Evolutionary conservation across 2,797 vertebrate species (phyloP).

Genomic region (Silurus aristotelis): DNA sequence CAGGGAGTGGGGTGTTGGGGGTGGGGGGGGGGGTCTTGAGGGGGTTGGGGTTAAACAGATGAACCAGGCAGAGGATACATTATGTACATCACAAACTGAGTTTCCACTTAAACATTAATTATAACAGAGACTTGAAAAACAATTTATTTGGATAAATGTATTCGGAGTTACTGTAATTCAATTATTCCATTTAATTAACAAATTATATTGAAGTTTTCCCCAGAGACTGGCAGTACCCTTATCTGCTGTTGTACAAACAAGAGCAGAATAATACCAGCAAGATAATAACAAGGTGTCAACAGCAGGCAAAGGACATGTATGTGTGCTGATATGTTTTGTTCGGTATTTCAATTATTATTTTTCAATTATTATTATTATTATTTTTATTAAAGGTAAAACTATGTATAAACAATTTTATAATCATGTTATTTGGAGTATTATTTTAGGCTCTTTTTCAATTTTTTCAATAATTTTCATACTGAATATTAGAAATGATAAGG

Average conservation of each 20-base stretch:
- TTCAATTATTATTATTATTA: not conserved
- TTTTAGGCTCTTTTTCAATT: too few relatives aligned
- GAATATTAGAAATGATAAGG: not conserved
- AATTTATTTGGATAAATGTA: constrained; percentile 84
- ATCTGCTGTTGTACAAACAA: constrained; percentile 81
- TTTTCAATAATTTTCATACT: not conserved
- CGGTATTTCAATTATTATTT: constrained; percentile 14
- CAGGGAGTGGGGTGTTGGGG: constrained; percentile 67
- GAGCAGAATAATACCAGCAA: constrained; percentile 71
- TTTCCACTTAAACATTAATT: constrained; percentile 84
- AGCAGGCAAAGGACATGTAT: constrained; percentile 62
- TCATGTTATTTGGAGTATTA: constrained; percentile 5
- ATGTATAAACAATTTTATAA: constrained; percentile 36
- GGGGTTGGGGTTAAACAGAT: constrained; percentile 56
- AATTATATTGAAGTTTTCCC: constrained; percentile 83
- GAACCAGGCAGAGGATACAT: constrained; percentile 68
- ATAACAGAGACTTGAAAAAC: constrained; percentile 76
- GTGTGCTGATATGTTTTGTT: constrained; percentile 36
- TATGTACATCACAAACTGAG: constrained; percentile 79
- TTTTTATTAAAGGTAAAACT: constrained; percentile 6
- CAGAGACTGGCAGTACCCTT: constrained; percentile 75
- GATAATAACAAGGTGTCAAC: constrained; percentile 75
- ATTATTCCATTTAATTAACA: constrained; percentile 86
- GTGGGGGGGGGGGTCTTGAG: constrained; percentile 62
- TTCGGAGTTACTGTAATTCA: constrained; percentile 83